phyloP scores from a whole-genome alignment of 2,113 vertebrate genomes.

The Passerina amoena region DNA sequence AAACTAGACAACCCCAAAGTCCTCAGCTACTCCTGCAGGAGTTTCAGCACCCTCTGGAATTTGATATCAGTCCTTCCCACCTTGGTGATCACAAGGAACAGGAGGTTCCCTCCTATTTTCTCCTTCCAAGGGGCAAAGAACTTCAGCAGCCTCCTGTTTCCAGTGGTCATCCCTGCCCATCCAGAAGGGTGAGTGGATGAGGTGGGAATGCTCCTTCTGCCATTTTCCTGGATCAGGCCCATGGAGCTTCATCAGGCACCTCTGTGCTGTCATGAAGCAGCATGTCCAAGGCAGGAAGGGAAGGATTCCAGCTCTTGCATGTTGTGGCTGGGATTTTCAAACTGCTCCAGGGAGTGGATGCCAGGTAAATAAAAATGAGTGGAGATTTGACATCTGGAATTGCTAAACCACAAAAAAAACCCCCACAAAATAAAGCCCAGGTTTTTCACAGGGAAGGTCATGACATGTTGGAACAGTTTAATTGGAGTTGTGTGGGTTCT shows the following conservation, averaged over 20 bases:
- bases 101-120: neutral
- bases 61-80: accelerated
- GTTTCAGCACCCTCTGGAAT: neutral
- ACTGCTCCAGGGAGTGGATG: neutral
- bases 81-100: neutral
- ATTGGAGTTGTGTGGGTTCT: neutral
- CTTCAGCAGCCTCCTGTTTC: neutral
- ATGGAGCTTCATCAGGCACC: neutral
- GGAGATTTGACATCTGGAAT: neutral
- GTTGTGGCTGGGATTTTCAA: neutral
- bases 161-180: neutral
- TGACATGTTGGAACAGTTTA: neutral
- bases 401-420: neutral
- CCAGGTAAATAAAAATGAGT: neutral
- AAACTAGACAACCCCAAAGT: no score
- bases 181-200: neutral
- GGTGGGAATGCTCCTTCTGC: neutral
- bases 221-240: neutral
- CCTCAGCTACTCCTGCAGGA: neutral
- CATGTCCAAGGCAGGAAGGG: neutral
- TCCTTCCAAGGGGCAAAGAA: neutral
- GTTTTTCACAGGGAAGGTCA: neutral
- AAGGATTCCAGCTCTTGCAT: neutral
- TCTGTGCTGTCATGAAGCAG: neutral
- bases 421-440: neutral